These are phyloP conservation scores for Scaptomyza graminum DNA, from an alignment of 1,140 invertebrate species.

Conservation along the genomic window DNA sequence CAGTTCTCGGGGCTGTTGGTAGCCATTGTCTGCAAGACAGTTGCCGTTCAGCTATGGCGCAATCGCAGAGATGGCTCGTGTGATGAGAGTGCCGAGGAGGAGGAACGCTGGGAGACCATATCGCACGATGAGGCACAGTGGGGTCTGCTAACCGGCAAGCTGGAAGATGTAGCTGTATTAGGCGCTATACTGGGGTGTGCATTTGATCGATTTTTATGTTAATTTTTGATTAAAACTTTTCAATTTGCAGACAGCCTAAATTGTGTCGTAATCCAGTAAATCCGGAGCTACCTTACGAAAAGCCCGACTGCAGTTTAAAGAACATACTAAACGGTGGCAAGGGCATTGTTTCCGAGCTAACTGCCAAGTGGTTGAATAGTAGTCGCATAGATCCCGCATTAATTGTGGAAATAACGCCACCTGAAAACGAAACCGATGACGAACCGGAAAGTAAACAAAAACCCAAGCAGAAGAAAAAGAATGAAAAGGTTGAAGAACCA, in stretches of 20 bases:
- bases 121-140: conserved; percentile 93
- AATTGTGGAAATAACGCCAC: conserved; percentile 64
- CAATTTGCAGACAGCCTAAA: conserved; percentile 51
- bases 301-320: conserved; percentile 89
- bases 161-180: conserved; percentile 94
- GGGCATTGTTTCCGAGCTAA: conserved; percentile 92
- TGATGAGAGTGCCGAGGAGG: conserved; percentile 83
- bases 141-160: conserved; percentile 92
- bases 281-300: conserved; percentile 86
- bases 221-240: neutral
- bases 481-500: conserved; percentile 13
- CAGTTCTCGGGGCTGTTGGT: conserved; percentile 90
- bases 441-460: conserved; percentile 31
- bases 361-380: conserved; percentile 91
- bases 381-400: conserved; percentile 88
- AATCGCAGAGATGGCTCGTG: conserved; percentile 78
- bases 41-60: conserved; percentile 85
- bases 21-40: conserved; percentile 90
- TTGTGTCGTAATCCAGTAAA: conserved; percentile 56
- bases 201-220: neutral
- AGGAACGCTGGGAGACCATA: conserved; percentile 92
- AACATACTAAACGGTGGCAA: conserved; percentile 91
- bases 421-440: conserved; percentile 49
- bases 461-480: neutral
- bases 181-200: conserved; percentile 87